Percentiles rank a stretch among this genome's conserved stretches.
Evolutionary conservation across 1,140 invertebrate genomes (phyloP).

Genomic region (Ceratina calcarata): DNA sequence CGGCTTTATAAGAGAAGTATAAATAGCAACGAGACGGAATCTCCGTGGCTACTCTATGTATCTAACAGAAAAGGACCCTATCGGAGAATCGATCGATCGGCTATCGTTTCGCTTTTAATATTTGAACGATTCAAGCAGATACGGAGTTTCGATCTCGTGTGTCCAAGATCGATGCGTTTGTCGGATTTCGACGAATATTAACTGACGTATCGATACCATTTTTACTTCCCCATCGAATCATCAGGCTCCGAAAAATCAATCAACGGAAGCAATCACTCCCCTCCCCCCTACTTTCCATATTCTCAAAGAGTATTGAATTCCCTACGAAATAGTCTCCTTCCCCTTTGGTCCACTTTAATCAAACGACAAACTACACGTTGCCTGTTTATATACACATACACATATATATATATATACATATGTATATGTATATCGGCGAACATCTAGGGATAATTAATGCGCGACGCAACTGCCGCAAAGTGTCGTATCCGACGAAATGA

Average conservation of each 20-base stretch:
- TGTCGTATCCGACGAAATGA: constrained; percentile 66
- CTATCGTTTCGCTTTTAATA: constrained; percentile 24
- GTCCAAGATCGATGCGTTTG: neutral
- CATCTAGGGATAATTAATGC: constrained; percentile 46
- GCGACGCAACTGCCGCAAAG: constrained; percentile 27
- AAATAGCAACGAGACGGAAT: constrained; percentile 9
- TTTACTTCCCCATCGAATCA: neutral
- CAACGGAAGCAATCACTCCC: neutral
- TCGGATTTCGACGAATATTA: neutral
- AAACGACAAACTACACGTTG: neutral
- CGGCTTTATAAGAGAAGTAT: constrained; percentile 26
- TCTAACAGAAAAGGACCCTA: neutral
- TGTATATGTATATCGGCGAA: neutral
- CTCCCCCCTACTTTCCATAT: neutral
- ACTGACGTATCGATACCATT: neutral
- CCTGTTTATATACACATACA: neutral
- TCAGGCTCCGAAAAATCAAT: too few species aligned
- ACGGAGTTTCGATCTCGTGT: neutral
- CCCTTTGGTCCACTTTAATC: constrained; percentile 5
- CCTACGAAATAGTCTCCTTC: neutral
- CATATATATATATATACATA: too few species aligned
- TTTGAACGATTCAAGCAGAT: constrained; percentile 1
- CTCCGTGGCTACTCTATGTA: constrained; percentile 1
- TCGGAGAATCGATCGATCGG: constrained; percentile 20
- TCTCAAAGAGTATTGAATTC: neutral